These are phyloP conservation scores for Paradisaea rubra DNA, from an alignment of 2,113 vertebrate species.

Conservation along the genomic window DNA sequence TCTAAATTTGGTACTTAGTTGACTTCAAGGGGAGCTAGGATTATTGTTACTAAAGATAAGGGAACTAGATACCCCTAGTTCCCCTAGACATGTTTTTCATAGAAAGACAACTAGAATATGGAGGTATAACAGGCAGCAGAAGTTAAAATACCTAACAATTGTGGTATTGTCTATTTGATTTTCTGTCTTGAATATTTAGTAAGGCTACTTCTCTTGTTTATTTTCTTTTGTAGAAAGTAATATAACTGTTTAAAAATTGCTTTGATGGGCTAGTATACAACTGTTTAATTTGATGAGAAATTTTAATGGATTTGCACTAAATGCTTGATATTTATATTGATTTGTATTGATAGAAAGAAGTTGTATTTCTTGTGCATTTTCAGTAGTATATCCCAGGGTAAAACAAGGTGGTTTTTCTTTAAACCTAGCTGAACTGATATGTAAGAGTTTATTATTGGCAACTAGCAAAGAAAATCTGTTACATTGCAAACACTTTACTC, in stretches of 20 bases:
- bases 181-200: neutral
- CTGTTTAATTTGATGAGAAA: neutral
- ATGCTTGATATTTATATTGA: neutral
- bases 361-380: neutral
- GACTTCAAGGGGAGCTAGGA: neutral
- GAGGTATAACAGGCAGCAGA: neutral
- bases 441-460: neutral
- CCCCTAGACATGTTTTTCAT: neutral
- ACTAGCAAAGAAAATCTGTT: neutral
- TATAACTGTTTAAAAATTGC: neutral
- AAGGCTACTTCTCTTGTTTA: neutral
- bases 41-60: neutral
- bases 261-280: neutral
- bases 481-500: neutral
- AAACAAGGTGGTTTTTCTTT: neutral
- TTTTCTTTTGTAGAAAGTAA: neutral
- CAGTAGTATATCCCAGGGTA: fast-evolving
- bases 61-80: neutral
- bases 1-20: neutral
- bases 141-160: neutral
- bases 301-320: neutral
- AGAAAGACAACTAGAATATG: neutral
- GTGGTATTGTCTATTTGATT: neutral
- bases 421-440: neutral
- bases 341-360: neutral